phyloP scores from a whole-genome alignment of 2,113 vertebrate genomes.

The Elachura formosa region DNA sequence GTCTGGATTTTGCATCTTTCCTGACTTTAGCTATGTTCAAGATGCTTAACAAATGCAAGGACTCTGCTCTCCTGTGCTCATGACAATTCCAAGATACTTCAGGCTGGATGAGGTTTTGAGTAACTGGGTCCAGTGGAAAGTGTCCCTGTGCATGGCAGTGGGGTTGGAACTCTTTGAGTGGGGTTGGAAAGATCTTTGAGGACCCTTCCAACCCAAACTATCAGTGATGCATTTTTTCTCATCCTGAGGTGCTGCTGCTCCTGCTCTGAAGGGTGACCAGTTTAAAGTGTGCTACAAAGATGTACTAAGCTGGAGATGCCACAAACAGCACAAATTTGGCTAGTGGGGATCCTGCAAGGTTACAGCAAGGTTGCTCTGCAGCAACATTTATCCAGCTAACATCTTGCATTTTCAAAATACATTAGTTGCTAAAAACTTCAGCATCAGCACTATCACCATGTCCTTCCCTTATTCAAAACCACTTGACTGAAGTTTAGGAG shows the following conservation, averaged over 20 bases:
- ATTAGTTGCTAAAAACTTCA: not conserved
- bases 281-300: not conserved
- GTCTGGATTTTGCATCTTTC: not conserved
- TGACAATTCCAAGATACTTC: not conserved
- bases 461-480: not conserved
- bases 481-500: not conserved
- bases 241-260: not conserved
- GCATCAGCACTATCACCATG: not conserved
- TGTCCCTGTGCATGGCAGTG: not conserved
- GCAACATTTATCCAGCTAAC: not conserved
- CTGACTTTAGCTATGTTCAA: fast-evolving
- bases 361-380: not conserved
- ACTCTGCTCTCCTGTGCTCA: not conserved
- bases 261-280: not conserved
- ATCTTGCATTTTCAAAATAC: not conserved
- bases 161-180: not conserved
- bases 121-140: not conserved
- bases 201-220: not conserved
- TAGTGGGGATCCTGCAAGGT: not conserved
- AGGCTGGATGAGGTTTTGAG: not conserved
- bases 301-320: not conserved
- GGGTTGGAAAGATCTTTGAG: not conserved
- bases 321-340: not conserved
- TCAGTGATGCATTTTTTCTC: not conserved
- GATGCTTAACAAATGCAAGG: not conserved